These are phyloP conservation scores for Tichodroma muraria DNA, from an alignment of 2,113 vertebrate species.

Conservation along the genomic window DNA sequence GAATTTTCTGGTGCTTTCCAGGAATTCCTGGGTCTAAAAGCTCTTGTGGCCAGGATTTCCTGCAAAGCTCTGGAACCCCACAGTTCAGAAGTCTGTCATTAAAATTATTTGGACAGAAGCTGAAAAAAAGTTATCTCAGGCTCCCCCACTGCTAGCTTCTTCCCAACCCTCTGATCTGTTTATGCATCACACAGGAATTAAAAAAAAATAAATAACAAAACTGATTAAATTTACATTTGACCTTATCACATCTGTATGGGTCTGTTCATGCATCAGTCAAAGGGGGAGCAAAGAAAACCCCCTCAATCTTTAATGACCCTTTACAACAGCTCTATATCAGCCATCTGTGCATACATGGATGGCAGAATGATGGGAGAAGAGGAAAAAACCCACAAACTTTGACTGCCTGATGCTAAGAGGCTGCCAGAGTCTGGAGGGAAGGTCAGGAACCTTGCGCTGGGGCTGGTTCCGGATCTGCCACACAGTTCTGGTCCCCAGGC, in stretches of 20 bases:
- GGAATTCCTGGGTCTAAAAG: not conserved
- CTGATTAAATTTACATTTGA: conserved; percentile 59
- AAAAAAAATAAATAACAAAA: not conserved
- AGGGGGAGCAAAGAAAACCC: not conserved
- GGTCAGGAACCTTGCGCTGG: rapidly evolving
- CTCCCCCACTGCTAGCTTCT: not conserved
- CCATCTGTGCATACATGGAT: not conserved
- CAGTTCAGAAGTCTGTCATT: conserved; percentile 21
- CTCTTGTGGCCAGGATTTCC: not conserved
- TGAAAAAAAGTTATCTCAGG: not conserved
- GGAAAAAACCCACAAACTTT: not conserved
- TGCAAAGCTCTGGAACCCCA: not conserved
- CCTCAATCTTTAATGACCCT: not conserved
- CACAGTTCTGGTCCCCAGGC: not conserved
- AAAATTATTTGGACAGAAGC: not conserved
- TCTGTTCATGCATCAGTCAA: conserved; percentile 41
- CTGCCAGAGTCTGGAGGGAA: not conserved
- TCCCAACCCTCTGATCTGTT: not conserved
- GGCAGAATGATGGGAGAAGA: not conserved
- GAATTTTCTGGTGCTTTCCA: not conserved
- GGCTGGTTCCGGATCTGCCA: not conserved
- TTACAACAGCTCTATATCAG: not conserved
- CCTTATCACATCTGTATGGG: conserved; percentile 17
- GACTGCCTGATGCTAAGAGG: rapidly evolving
- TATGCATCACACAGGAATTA: conserved; percentile 5